Evolutionary conservation across 2,888 invertebrate species (phyloP).

Genomic region (Sisyra terminalis): DNA sequence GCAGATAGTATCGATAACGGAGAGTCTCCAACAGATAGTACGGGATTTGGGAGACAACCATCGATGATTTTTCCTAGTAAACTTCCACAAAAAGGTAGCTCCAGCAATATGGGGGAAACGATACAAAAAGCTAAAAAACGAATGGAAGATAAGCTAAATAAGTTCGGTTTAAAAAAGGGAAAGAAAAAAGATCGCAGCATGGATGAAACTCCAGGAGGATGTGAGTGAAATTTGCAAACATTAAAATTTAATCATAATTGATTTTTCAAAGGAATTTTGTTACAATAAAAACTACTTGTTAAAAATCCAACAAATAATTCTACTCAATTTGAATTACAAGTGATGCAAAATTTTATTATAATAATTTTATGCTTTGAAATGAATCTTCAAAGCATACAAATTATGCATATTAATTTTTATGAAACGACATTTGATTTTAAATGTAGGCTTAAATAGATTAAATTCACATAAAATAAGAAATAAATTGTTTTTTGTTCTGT

Average conservation of each 20-base stretch:
- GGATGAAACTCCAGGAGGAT: slow-evolving; percentile 68
- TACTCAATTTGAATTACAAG: not conserved
- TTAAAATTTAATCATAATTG: not conserved
- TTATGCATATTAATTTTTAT: no score
- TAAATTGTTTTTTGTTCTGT: no score
- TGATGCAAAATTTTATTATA: no score
- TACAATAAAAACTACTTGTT: slow-evolving; percentile 2
- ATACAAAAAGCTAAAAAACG: slow-evolving; percentile 69
- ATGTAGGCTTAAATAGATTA: no score
- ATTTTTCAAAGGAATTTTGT: no score
- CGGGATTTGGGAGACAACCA: slow-evolving; percentile 28
- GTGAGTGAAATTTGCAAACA: slow-evolving; percentile 29
- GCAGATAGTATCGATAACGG: slow-evolving; percentile 35
- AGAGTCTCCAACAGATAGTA: slow-evolving; percentile 34
- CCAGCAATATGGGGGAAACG: slow-evolving; percentile 42
- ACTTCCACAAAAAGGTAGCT: slow-evolving; percentile 16
- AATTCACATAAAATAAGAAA: no score
- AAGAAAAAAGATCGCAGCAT: slow-evolving; percentile 80
- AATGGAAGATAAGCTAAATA: slow-evolving; percentile 77
- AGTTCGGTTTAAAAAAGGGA: slow-evolving; percentile 67
- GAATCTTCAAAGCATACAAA: no score
- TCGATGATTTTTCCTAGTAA: slow-evolving; percentile 28
- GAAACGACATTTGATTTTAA: no score
- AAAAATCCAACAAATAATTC: slow-evolving; percentile 4
- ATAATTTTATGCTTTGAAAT: no score